A percentile compares a stretch with the other conserved stretches of the same genome.
These are phyloP conservation scores for Brienomyrus brachyistius DNA, from an alignment of 2,113 vertebrate genomes.

Conservation along the genomic window DNA sequence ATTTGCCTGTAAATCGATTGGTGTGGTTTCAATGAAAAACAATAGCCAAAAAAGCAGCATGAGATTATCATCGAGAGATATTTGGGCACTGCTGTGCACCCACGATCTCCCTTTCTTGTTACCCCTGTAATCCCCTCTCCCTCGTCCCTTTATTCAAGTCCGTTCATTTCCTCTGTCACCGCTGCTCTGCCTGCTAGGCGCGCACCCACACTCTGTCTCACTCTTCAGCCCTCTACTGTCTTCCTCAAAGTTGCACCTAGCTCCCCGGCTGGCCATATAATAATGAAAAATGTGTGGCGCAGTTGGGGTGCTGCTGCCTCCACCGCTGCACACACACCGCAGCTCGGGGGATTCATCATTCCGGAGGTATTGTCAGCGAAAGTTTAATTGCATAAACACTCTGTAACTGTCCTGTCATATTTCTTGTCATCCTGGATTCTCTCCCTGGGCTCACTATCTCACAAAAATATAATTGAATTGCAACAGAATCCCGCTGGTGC, in stretches of 20 bases:
- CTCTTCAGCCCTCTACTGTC: slow-evolving; percentile 45
- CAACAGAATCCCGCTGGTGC: slow-evolving; percentile 80
- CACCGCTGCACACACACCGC: slow-evolving; percentile 72
- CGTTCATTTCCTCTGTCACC: background rate
- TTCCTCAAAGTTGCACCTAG: slow-evolving; percentile 60
- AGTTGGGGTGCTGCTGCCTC: slow-evolving; percentile 76
- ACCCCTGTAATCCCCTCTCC: background rate
- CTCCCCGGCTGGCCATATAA: slow-evolving; percentile 79
- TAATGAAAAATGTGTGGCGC: slow-evolving; percentile 89
- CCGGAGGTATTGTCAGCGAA: slow-evolving; percentile 86
- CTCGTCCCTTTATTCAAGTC: background rate
- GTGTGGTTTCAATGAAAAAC: background rate
- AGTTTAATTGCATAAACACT: slow-evolving; percentile 99
- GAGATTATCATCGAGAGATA: background rate
- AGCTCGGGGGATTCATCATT: slow-evolving; percentile 85
- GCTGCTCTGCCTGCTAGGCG: background rate
- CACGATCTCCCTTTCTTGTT: background rate
- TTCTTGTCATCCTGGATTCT: slow-evolving; percentile 89
- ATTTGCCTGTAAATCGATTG: background rate
- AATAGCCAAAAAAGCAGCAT: background rate
- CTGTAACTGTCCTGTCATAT: slow-evolving; percentile 97
- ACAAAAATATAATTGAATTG: slow-evolving; percentile 97
- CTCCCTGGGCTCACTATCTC: slow-evolving; percentile 89
- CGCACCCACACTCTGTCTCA: slow-evolving; percentile 39
- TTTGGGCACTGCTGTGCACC: background rate